These are phyloP conservation scores for Columba guinea DNA, from an alignment of 2,797 vertebrate genomes.

Conservation along the genomic window DNA sequence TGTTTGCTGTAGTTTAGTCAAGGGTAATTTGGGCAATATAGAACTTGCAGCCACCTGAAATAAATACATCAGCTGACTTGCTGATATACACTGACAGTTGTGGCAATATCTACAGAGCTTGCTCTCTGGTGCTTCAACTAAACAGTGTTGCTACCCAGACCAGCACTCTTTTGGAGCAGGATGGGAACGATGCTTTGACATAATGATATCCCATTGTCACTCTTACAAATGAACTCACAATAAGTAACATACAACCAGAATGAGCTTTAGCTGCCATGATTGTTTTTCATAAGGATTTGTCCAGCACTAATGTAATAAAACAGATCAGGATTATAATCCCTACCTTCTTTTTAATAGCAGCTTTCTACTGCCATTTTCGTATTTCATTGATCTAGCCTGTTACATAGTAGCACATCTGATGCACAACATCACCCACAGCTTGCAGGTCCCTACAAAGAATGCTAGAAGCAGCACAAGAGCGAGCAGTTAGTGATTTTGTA, in stretches of 20 bases:
- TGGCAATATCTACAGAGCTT: background rate
- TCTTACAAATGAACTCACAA: background rate
- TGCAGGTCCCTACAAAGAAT: background rate
- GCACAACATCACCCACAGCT: background rate
- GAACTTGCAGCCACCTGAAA: background rate
- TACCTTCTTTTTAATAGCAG: background rate
- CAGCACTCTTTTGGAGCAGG: background rate
- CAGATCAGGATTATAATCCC: background rate
- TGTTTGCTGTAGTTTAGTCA: background rate
- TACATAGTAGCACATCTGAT: background rate
- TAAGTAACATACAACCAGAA: background rate
- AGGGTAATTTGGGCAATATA: fast-evolving
- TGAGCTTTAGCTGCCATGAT: background rate
- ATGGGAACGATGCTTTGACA: fast-evolving
- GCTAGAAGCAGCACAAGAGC: background rate
- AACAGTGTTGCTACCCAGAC: background rate
- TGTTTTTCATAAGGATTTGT: background rate
- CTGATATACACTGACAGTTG: background rate
- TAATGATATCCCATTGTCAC: fast-evolving
- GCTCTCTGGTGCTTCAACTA: background rate
- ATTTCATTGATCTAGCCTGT: background rate
- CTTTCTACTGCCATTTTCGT: background rate
- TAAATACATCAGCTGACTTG: background rate
- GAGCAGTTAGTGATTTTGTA: background rate
- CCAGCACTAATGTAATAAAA: background rate